Evolutionary conservation across 2,113 vertebrate genomes (phyloP), one percentile per base, ranked within the genome.

Genomic region (Gavia stellata): DNA sequence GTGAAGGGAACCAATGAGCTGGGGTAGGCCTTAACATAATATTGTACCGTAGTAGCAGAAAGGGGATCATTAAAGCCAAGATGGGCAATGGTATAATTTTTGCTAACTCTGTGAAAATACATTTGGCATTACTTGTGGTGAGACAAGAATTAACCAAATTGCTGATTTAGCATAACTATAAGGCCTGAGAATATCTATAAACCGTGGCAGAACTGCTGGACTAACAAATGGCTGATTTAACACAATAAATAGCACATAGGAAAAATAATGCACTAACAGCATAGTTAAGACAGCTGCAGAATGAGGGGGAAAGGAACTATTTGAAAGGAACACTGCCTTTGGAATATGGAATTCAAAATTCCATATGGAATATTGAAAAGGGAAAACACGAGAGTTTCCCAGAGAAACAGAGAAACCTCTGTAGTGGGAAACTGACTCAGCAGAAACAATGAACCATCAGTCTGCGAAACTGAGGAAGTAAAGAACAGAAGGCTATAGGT

Each of bases 201-300:
- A 72, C 70, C 0, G 4, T 10, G 2, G 81, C 8, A 0, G 78
- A 96, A 96, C 62, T 95, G 96, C 94, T 97, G 95, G 96, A 96
- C 66, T 90, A 90, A 96, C 89, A 96, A 96, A 96, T 85, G 96
- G 94, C 73, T 97, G 96, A 94, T 96, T 96, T 95, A 96, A 94
- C 94, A 97, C 91, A 95, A 96, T 94, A 95, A 96, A 94, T 87
- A 91, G 95, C 78, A 87, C 56, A 72, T 2, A 93, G 74, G 78
- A 91, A 97, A 96, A 95, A 96, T 93, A 96, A 93, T 88, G 87
- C 93, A 93, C 72, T 44, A 88, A 33, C 78, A 90, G 87, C 91
- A 72, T 11, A 21, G 78, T 63, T 75, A 87, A 80, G 84, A 91
- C 93, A 96, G 84, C 90, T 95, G 94, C 84, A 93, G 81, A 88